phyloP scores from a whole-genome alignment of 1,140 invertebrate genomes.

The Parasteatoda tepidariorum region DNA sequence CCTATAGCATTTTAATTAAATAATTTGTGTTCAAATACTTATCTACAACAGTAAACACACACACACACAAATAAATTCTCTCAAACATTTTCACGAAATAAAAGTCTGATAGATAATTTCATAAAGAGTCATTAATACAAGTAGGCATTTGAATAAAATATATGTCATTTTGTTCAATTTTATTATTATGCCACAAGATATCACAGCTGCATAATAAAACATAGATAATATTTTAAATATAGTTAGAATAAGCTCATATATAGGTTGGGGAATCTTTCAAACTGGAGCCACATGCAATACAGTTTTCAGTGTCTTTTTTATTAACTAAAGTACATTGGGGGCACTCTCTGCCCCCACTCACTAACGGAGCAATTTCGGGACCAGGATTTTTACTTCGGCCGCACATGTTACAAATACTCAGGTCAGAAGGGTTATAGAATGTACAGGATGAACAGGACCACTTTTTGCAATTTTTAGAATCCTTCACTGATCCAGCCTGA shows the following conservation, averaged over 20 bases:
- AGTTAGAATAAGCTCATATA: conserved; percentile 72
- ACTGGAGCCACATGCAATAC: conserved; percentile 77
- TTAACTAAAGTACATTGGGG: conserved; percentile 79
- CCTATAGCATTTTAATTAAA: too few relatives aligned
- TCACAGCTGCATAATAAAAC: conserved; percentile 38
- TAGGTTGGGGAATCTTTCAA: conserved; percentile 83
- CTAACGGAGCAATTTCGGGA: conserved; percentile 75
- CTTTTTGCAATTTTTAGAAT: conserved; percentile 64
- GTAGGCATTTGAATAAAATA: too few relatives aligned
- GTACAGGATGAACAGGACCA: conserved; percentile 82
- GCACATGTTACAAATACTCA: conserved; percentile 82
- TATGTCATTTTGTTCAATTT: too few relatives aligned
- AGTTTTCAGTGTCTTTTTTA: conserved; percentile 74
- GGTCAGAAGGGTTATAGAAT: conserved; percentile 73
- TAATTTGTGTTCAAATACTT: too few relatives aligned
- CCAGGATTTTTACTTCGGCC: conserved; percentile 75
- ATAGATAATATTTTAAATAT: conserved; percentile 63
- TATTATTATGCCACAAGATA: conserved; percentile 54
- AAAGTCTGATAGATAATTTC: too few relatives aligned
- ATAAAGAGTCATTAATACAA: too few relatives aligned
- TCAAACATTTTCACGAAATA: too few relatives aligned
- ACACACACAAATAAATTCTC: too few relatives aligned
- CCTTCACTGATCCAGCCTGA: not conserved
- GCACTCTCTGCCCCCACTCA: conserved; percentile 81
- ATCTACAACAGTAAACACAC: too few relatives aligned